These are phyloP conservation scores for Cataglyphis livida DNA, from an alignment of 2,888 invertebrate genomes.

Conservation along the genomic window DNA sequence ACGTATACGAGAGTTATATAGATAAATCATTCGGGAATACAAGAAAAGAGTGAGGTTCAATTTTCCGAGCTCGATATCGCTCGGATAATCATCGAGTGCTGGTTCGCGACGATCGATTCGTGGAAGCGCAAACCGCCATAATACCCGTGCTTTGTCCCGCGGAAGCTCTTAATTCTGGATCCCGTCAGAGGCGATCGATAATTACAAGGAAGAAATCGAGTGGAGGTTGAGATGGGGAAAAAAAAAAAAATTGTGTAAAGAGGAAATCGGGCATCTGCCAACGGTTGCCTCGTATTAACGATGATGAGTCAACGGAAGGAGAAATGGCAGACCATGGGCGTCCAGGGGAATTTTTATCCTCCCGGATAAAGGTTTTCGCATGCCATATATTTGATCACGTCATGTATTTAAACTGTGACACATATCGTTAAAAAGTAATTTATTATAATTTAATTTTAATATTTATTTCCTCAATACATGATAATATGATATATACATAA, in stretches of 20 bases:
- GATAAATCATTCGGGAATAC: slow-evolving; percentile 2
- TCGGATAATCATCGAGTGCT: slow-evolving; percentile 23
- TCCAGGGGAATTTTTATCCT: slow-evolving; percentile 16
- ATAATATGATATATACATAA: background rate
- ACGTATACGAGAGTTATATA: background rate
- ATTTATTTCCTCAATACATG: background rate
- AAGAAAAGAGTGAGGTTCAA: slow-evolving; percentile 16
- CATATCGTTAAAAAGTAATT: background rate
- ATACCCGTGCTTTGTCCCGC: slow-evolving; percentile 54
- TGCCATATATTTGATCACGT: background rate
- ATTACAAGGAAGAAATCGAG: slow-evolving; percentile 46
- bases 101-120: slow-evolving; percentile 51
- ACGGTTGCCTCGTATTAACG: slow-evolving; percentile 72
- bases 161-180: slow-evolving; percentile 62
- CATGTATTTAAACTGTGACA: background rate
- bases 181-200: slow-evolving; percentile 48
- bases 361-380: slow-evolving; percentile 11
- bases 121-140: slow-evolving; percentile 50
- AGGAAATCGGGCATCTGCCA: slow-evolving; percentile 74
- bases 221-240: slow-evolving; percentile 34
- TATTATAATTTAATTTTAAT: background rate
- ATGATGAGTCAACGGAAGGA: slow-evolving; percentile 49
- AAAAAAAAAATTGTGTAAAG: slow-evolving; percentile 55
- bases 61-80: slow-evolving; percentile 33
- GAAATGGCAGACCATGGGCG: slow-evolving; percentile 28